Percentiles rank a stretch among this genome's conserved stretches.
Conservation (phyloP, 1,140 invertebrate species). For the Saccostrea cuccullata region DNA sequence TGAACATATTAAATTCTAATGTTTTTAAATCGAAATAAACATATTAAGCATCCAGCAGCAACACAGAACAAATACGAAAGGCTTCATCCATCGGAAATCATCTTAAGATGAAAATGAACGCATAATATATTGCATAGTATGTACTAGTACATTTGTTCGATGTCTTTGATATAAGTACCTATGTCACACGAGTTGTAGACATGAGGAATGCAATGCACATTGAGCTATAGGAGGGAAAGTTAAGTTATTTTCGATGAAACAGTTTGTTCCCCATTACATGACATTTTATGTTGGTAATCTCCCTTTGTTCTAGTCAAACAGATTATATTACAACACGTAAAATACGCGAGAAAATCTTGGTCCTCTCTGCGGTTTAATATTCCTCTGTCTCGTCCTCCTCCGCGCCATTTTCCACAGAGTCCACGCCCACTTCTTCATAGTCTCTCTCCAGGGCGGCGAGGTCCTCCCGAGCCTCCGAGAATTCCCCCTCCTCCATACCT, state of each 20-base stretch:
- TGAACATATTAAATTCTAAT: too few species aligned
- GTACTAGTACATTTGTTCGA: too few species aligned
- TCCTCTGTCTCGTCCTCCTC: slow-evolving; percentile 54
- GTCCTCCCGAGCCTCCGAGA: slow-evolving; percentile 87
- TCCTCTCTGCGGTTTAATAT: slow-evolving; percentile 47
- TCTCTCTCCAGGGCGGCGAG: slow-evolving; percentile 82
- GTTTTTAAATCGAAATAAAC: too few species aligned
- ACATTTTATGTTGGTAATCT: neutral
- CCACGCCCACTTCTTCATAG: slow-evolving; percentile 83
- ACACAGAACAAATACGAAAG: too few species aligned
- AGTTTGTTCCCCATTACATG: neutral
- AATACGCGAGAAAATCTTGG: neutral
- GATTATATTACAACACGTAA: neutral
- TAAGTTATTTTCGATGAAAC: neutral
- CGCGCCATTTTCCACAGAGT: slow-evolving; percentile 73
- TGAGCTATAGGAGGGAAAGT: neutral
- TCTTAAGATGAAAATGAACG: too few species aligned
- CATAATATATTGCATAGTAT: too few species aligned
- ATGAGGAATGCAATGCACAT: neutral
- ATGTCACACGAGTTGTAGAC: too few species aligned
- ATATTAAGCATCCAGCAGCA: too few species aligned
- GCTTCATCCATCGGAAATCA: too few species aligned
- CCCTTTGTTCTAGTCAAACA: too few species aligned
- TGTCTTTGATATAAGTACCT: too few species aligned
- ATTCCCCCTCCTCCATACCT: slow-evolving; percentile 85